phyloP scores from a whole-genome alignment of 2,888 invertebrate genomes.

The Amiota communis region DNA sequence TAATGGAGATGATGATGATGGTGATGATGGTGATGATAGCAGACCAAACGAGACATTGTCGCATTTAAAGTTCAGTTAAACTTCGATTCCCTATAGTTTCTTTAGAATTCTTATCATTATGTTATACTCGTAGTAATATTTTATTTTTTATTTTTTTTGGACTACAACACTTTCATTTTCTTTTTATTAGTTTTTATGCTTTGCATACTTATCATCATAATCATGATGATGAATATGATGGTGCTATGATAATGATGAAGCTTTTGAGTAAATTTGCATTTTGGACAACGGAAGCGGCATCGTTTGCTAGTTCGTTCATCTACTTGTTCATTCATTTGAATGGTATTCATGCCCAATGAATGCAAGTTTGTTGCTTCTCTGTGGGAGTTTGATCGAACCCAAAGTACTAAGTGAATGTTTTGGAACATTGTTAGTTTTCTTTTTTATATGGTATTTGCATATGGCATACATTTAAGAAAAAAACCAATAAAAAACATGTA shows the following conservation, averaged over 20 bases:
- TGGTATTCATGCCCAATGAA: background rate
- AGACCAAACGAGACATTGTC: conserved; percentile 41
- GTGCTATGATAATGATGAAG: too few relatives aligned
- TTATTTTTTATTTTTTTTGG: background rate
- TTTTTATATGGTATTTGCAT: background rate
- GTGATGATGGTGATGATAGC: background rate
- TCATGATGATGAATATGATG: too few relatives aligned
- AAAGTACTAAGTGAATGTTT: too few relatives aligned
- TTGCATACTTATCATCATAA: background rate
- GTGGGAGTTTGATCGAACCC: background rate
- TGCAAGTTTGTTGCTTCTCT: conserved; percentile 3
- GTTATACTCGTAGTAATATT: background rate
- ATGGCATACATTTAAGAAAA: background rate
- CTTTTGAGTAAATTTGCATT: too few relatives aligned
- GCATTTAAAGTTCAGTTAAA: conserved; percentile 24
- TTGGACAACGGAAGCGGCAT: too few relatives aligned
- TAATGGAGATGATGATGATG: too few relatives aligned
- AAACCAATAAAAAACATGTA: too few relatives aligned
- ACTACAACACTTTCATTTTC: background rate
- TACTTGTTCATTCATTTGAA: background rate
- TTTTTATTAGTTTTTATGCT: background rate
- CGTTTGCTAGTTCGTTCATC: too few relatives aligned
- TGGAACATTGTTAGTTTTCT: background rate
- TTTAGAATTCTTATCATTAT: background rate
- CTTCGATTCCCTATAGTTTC: conserved; percentile 22